Base-by-base conservation (phyloP, 2,113 vertebrate species). In the Chloropsis hardwickii region DNA sequence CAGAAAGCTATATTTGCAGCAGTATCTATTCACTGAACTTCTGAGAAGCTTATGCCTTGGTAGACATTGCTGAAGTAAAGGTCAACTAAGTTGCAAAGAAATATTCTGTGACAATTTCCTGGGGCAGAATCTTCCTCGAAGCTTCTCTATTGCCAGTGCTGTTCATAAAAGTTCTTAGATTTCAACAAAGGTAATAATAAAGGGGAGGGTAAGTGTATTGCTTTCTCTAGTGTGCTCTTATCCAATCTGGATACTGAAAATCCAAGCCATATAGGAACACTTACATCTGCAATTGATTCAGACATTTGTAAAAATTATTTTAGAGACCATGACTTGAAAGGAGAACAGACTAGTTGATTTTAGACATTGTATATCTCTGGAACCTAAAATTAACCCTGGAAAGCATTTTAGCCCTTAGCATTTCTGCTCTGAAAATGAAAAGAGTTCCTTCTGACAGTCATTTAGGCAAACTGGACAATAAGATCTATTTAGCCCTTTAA, bases 331-430 rank as follows among this genome's bases (percentile, higher is more conserved):
- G 64, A 94, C 14, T 23, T 78, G 45, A 84, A 92, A 80, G 37
- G 56, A 90, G 93, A 91, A 66, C 11, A 66, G 40, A 81, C 24
- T 37, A 78, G 37, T 45, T 95, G 61, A n/a, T 79, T 71, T 88
- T 17, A 62, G 91, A 84, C 1, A 1, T 17, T 51, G 1, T 39
- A 7, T 27, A 17, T 71, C 31, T 61, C 69, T 3, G 4, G 60
- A 94, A 81, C 53, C 24, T 92, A 92, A 73, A 28, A 91, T 79
- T n/a, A 95, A 65, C 76, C 65, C 93, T 83, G 40, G 81, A 88
- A 94, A 90, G 48, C 39, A 73, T 90, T 93, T 92, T 95, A 97
- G 97, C 97, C 96, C 97, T 95, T 96, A 69, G 42, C 40, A 88
- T 65, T 93, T 88, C 72, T 81, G 51, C 82, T 91, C 22, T 77